Percentiles rank a stretch among this genome's conserved stretches.
phyloP scores from a whole-genome alignment of 2,113 vertebrate species.

The Eublepharis macularius region DNA sequence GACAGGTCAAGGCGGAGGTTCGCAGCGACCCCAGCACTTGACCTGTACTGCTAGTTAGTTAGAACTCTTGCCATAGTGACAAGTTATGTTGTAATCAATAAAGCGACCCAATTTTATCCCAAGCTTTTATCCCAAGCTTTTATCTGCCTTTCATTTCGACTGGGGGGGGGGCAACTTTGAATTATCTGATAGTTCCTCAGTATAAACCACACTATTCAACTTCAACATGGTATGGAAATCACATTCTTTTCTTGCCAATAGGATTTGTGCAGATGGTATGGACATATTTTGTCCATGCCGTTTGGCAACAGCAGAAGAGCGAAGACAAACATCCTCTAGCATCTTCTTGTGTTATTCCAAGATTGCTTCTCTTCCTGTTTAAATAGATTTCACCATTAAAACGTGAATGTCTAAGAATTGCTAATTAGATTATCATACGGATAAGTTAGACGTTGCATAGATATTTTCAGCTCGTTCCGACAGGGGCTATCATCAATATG shows the following conservation, averaged over 20 bases:
- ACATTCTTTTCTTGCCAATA: neutral
- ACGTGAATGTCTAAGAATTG: neutral
- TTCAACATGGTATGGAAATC: neutral
- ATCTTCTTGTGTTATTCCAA: slow-evolving; percentile 5
- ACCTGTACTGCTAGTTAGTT: too few species aligned
- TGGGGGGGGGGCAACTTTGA: too few species aligned
- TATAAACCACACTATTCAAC: neutral
- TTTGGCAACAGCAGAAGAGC: neutral
- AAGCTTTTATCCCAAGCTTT: too few species aligned
- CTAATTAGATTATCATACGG: neutral
- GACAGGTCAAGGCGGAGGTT: too few species aligned
- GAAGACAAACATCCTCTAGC: neutral
- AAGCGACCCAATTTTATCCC: too few species aligned
- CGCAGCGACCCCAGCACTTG: too few species aligned
- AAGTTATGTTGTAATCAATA: too few species aligned
- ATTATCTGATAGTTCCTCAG: neutral
- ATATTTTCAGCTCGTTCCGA: neutral
- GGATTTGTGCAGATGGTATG: neutral
- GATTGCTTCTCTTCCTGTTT: neutral
- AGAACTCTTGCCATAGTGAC: too few species aligned
- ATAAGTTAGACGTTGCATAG: neutral
- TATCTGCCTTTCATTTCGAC: too few species aligned
- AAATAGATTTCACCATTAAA: neutral
- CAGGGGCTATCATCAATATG: neutral
- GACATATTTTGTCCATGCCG: neutral